A percentile compares a stretch with the other conserved stretches of the same genome.
Conservation (phyloP, 2,888 invertebrate genomes). For the Caenorhabditis sp. region DNA sequence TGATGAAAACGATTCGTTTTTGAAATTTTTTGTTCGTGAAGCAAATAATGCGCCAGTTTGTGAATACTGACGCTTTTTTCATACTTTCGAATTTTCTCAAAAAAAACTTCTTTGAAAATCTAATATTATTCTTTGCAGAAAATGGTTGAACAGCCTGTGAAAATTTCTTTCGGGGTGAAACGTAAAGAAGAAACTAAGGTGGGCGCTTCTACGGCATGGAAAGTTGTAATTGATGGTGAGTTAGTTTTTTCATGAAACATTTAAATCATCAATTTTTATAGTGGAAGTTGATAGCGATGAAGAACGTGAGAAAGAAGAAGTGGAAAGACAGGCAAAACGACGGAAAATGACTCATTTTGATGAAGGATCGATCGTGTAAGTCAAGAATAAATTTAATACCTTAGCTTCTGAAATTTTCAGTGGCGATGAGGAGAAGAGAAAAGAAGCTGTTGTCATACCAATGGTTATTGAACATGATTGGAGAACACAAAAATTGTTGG, state of each 20-base stretch:
- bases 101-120: too few relatives aligned
- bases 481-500: conserved; percentile 51
- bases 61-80: too few relatives aligned
- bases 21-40: too few relatives aligned
- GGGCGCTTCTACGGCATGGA: conserved; percentile 4
- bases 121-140: too few relatives aligned
- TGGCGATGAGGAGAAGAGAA: conserved; percentile 43
- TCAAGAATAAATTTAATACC: conserved; percentile 1
- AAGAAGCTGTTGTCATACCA: conserved; percentile 50
- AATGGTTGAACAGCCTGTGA: conserved; percentile 33
- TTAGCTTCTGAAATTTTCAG: conserved; percentile 26
- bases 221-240: conserved; percentile 33
- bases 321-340: conserved; percentile 41
- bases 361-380: conserved; percentile 49
- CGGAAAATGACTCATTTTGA: conserved; percentile 55
- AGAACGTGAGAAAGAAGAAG: conserved; percentile 49
- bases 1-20: too few relatives aligned
- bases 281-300: conserved; percentile 49
- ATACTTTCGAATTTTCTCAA: too few relatives aligned
- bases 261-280: conserved; percentile 38
- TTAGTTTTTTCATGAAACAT: conserved; percentile 4
- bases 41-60: too few relatives aligned
- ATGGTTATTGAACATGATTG: conserved; percentile 57
- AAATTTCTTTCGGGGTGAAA: conserved; percentile 58
- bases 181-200: conserved; percentile 42